Evolutionary conservation across 1,140 invertebrate genomes (phyloP).

Genomic region (Sycophaga agraensis): DNA sequence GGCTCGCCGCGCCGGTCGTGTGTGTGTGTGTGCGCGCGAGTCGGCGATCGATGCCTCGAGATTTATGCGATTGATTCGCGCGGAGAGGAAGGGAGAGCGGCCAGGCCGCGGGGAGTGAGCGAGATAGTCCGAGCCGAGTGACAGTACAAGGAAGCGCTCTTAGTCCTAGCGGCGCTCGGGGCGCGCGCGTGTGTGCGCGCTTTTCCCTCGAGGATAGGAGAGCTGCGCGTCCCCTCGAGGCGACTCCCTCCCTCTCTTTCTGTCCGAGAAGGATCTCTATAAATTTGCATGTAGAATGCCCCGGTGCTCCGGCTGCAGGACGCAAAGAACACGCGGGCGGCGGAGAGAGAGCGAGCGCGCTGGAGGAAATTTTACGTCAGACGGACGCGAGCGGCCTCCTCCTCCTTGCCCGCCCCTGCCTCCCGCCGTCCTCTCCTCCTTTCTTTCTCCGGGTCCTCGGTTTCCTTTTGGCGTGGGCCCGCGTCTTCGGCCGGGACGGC

Average conservation of each 20-base stretch:
- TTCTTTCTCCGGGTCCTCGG: too few species aligned
- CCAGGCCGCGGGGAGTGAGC: not conserved
- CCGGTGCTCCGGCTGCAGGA: constrained; percentile 41
- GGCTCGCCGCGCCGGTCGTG: too few species aligned
- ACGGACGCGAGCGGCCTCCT: not conserved
- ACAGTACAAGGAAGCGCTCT: constrained; percentile 61
- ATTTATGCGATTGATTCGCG: constrained; percentile 59
- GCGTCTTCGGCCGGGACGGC: too few species aligned
- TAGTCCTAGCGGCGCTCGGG: constrained; percentile 47
- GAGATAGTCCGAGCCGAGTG: constrained; percentile 46
- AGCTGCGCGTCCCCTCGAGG: constrained; percentile 40
- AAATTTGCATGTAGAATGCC: constrained; percentile 60
- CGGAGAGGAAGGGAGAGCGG: not conserved
- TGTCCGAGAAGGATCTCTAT: constrained; percentile 59
- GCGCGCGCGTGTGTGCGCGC: constrained; percentile 34
- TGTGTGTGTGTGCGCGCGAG: too few species aligned
- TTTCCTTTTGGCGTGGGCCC: too few species aligned
- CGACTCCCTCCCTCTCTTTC: constrained; percentile 18
- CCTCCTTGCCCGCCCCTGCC: too few species aligned
- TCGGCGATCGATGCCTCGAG: constrained; percentile 51
- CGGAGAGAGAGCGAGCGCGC: too few species aligned
- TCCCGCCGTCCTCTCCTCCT: not conserved
- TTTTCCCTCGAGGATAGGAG: constrained; percentile 47
- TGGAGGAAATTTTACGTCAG: too few species aligned
- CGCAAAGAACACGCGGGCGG: constrained; percentile 30